Percentiles rank a stretch among this genome's conserved stretches.
These are phyloP conservation scores for Mylabris phalerata DNA, from an alignment of 1,140 invertebrate species.

Conservation along the genomic window DNA sequence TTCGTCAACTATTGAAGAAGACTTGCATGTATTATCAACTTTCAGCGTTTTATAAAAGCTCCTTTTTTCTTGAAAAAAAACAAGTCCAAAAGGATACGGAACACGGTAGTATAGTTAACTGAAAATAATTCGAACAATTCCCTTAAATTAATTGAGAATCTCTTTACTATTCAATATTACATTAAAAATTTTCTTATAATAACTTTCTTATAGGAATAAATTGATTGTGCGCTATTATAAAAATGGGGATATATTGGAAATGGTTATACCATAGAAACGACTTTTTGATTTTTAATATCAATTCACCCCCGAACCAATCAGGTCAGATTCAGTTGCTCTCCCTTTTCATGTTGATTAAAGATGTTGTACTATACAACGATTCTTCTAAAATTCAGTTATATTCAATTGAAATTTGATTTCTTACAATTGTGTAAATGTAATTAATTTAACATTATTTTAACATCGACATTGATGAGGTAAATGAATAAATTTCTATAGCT, in stretches of 20 bases:
- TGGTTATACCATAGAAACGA: too few relatives aligned
- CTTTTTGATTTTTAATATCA: slow-evolving; percentile 7
- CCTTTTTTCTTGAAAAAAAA: background rate
- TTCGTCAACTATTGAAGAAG: slow-evolving; percentile 32
- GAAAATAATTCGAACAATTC: background rate
- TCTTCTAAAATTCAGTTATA: too few relatives aligned
- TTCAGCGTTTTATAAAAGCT: slow-evolving; percentile 28
- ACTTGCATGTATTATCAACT: slow-evolving; percentile 35
- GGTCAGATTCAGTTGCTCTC: slow-evolving; percentile 7
- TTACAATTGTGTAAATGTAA: too few relatives aligned
- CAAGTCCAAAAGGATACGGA: slow-evolving; percentile 11
- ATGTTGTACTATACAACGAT: too few relatives aligned
- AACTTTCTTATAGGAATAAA: too few relatives aligned
- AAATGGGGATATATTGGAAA: too few relatives aligned
- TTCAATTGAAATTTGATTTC: too few relatives aligned
- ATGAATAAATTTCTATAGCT: too few relatives aligned
- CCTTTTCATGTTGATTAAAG: too few relatives aligned
- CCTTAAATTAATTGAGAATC: slow-evolving; percentile 5
- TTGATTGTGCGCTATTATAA: too few relatives aligned
- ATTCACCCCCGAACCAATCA: slow-evolving; percentile 10
- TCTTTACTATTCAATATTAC: slow-evolving; percentile 4
- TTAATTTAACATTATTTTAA: too few relatives aligned
- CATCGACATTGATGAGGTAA: too few relatives aligned
- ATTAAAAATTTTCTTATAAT: slow-evolving; percentile 5
- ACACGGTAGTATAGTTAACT: slow-evolving; percentile 4